Evolutionary conservation across 2,113 vertebrate genomes (phyloP).

Genomic region (Polyodon spathula): DNA sequence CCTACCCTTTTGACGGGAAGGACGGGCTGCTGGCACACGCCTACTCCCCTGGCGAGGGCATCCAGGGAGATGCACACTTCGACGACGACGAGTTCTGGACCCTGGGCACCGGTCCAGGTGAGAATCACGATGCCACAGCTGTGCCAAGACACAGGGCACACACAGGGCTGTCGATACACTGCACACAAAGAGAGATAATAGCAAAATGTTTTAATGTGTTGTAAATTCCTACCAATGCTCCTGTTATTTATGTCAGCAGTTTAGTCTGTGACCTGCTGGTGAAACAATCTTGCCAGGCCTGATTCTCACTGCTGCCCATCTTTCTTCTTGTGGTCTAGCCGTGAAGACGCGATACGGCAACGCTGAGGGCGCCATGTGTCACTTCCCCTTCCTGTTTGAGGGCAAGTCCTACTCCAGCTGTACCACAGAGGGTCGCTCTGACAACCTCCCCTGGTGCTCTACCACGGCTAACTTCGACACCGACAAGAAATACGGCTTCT

Average conservation of each 20-base stretch:
- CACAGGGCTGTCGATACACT: no score
- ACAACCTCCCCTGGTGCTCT: constrained; percentile 75
- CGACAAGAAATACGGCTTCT: constrained; percentile 81
- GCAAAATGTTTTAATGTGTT: no score
- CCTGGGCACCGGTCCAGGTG: constrained; percentile 25
- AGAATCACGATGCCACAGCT: neutral
- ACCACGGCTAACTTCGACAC: constrained; percentile 65
- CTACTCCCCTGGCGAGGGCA: constrained; percentile 36
- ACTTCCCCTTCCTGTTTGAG: constrained; percentile 83
- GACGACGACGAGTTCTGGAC: constrained; percentile 47
- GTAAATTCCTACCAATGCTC: no score
- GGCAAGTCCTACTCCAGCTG: constrained; percentile 71
- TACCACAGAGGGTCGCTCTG: constrained; percentile 69
- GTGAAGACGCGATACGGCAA: constrained; percentile 78
- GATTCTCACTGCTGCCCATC: neutral
- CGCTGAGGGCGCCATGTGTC: constrained; percentile 71
- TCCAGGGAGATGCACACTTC: constrained; percentile 45
- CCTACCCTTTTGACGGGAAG: constrained; percentile 42
- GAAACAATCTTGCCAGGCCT: neutral
- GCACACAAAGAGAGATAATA: no score
- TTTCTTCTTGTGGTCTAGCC: constrained; percentile 41
- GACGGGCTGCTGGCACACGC: constrained; percentile 37
- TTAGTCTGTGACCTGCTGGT: constrained; percentile 11
- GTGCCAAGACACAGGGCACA: no score
- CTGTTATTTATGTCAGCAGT: neutral